Evolutionary conservation across 2,113 vertebrate genomes (phyloP).

Genomic region (Macaca fascicularis): DNA sequence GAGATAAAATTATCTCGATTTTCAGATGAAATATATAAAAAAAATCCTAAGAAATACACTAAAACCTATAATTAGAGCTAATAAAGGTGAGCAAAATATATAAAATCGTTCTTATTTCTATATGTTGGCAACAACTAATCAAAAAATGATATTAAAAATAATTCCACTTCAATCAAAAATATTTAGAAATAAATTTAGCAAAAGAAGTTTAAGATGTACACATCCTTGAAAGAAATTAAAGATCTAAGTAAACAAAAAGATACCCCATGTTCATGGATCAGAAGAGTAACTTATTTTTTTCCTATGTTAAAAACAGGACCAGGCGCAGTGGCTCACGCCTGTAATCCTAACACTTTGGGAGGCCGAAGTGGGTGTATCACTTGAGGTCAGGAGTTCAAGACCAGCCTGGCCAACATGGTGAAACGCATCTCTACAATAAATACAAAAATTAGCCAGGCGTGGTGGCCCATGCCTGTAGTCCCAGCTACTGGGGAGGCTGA

Average conservation of each 20-base stretch:
- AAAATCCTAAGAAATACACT: conserved; percentile 7
- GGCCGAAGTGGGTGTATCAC: no score
- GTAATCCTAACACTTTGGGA: no score
- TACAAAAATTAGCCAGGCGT: no score
- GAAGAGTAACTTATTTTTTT: not conserved
- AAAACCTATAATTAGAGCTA: not conserved
- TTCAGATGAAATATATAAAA: not conserved
- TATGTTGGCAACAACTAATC: not conserved
- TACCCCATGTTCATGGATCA: not conserved
- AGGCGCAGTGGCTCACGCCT: no score
- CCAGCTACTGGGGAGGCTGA: no score
- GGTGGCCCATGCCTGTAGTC: no score
- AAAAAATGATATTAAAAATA: not conserved
- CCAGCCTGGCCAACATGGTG: no score
- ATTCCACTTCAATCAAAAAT: not conserved
- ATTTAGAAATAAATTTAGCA: not conserved
- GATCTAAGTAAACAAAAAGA: not conserved
- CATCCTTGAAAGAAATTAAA: not conserved
- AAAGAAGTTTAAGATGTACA: not conserved
- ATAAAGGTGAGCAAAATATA: not conserved
- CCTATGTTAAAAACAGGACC: no score
- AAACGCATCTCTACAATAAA: no score
- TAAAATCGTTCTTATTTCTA: not conserved
- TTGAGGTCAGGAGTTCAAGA: no score
- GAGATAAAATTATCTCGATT: not conserved